phyloP scores from a whole-genome alignment of 2,888 invertebrate genomes.

The Iphiclides podalirius region DNA sequence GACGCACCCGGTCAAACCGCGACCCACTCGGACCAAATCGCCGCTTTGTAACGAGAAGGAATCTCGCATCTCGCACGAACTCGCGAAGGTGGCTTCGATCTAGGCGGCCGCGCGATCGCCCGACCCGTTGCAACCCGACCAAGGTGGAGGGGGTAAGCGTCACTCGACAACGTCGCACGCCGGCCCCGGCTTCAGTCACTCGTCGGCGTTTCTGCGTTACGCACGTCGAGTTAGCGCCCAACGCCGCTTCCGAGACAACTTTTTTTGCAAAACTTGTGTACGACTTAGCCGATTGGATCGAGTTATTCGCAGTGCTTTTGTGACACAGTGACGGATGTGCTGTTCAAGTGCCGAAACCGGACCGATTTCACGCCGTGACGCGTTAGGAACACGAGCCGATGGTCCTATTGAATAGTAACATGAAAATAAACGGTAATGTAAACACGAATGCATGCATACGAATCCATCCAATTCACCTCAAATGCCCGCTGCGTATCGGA shows the following conservation, averaged over 20 bases:
- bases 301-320: conserved; percentile 72
- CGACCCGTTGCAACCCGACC: conserved; percentile 63
- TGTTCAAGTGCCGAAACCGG: conserved; percentile 50
- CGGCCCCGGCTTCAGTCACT: conserved; percentile 46
- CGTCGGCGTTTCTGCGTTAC: conserved; percentile 42
- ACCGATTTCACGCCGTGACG: conserved; percentile 39
- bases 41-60: conserved; percentile 60
- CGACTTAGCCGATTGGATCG: conserved; percentile 49
- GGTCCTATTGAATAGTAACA: conserved; percentile 77
- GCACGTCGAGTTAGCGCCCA: conserved; percentile 37
- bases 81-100: conserved; percentile 41
- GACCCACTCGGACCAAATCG: conserved; percentile 51
- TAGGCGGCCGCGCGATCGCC: conserved; percentile 51
- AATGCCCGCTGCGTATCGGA: conserved; percentile 52
- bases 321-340: conserved; percentile 58
- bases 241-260: conserved; percentile 40
- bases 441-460: conserved; percentile 55
- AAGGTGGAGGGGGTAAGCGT: conserved; percentile 49
- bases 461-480: conserved; percentile 45
- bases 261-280: conserved; percentile 60
- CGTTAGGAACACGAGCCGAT: conserved; percentile 63
- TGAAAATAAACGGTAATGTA: conserved; percentile 77
- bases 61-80: conserved; percentile 49
- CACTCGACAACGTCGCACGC: conserved; percentile 35
- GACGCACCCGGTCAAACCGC: conserved; percentile 51